Evolutionary conservation across 2,797 vertebrate genomes (phyloP).

Genomic region (Discoglossus pictus): DNA sequence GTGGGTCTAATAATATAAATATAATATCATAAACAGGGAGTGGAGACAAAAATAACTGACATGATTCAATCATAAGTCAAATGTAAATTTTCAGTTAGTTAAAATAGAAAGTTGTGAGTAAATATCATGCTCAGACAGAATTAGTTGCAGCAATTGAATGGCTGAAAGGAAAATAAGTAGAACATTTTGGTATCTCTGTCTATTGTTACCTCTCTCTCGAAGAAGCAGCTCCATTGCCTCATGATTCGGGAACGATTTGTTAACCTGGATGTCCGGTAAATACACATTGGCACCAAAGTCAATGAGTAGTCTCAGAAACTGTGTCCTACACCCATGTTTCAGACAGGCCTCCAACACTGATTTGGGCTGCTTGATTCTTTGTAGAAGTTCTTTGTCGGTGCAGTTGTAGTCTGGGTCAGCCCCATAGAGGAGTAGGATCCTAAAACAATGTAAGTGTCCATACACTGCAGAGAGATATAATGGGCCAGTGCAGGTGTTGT

Average conservation of each 20-base stretch:
- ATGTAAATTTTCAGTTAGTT: no score
- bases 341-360: slow-evolving; percentile 89
- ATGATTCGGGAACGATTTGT: slow-evolving; percentile 65
- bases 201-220: slow-evolving; percentile 84
- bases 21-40: no score
- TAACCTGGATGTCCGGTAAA: slow-evolving; percentile 71
- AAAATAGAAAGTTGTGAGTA: no score
- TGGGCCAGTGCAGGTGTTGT: slow-evolving; percentile 82
- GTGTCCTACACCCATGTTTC: slow-evolving; percentile 75
- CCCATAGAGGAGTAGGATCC: slow-evolving; percentile 79
- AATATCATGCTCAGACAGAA: no score
- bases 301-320: slow-evolving; percentile 86
- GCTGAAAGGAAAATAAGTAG: no score
- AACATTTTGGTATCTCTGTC: no score
- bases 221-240: slow-evolving; percentile 79
- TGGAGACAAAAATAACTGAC: no score
- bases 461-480: slow-evolving; percentile 89
- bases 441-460: slow-evolving; percentile 88
- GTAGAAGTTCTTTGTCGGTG: slow-evolving; percentile 76
- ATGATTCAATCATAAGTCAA: no score
- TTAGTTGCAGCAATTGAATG: no score
- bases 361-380: slow-evolving; percentile 82
- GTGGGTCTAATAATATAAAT: no score
- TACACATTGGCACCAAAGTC: slow-evolving; percentile 92
- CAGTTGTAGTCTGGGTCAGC: slow-evolving; percentile 93